These are phyloP conservation scores for Bungarus multicinctus DNA, from an alignment of 2,113 vertebrate genomes.

Conservation along the genomic window DNA sequence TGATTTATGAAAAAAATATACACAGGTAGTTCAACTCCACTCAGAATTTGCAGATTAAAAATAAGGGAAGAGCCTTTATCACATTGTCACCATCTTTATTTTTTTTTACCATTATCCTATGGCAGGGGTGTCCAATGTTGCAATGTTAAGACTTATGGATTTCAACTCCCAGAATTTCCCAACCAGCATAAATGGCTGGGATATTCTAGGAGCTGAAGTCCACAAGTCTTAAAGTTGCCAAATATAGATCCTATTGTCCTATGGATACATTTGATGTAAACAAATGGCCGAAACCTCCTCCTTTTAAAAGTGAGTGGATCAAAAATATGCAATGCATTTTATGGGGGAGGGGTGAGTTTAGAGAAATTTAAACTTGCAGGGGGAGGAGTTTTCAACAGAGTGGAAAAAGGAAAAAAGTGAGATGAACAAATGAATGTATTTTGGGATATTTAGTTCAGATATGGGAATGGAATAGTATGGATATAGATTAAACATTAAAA, in stretches of 20 bases:
- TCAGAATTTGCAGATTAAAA: not conserved
- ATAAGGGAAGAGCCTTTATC: not conserved
- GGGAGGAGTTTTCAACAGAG: not conserved
- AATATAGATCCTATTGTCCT: too few species aligned
- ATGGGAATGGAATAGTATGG: not conserved
- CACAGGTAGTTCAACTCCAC: not conserved
- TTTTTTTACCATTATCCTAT: not conserved
- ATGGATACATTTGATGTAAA: not conserved
- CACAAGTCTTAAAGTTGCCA: not conserved
- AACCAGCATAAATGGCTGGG: too few species aligned
- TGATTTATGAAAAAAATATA: not conserved
- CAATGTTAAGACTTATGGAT: not conserved
- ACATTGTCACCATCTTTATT: not conserved
- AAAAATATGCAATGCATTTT: not conserved
- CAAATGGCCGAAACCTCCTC: not conserved
- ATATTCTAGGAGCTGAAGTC: not conserved
- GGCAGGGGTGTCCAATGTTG: not conserved
- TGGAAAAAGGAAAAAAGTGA: not conserved
- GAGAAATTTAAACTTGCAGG: not conserved
- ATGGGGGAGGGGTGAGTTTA: not conserved
- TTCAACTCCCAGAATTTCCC: not conserved
- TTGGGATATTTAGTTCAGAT: not conserved
- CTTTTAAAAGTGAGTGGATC: not conserved
- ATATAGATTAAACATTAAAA: not conserved
- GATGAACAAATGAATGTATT: not conserved